A percentile compares a stretch with the other conserved stretches of the same genome.
Conservation (phyloP, 2,113 vertebrate species). For the Bos indicus region DNA sequence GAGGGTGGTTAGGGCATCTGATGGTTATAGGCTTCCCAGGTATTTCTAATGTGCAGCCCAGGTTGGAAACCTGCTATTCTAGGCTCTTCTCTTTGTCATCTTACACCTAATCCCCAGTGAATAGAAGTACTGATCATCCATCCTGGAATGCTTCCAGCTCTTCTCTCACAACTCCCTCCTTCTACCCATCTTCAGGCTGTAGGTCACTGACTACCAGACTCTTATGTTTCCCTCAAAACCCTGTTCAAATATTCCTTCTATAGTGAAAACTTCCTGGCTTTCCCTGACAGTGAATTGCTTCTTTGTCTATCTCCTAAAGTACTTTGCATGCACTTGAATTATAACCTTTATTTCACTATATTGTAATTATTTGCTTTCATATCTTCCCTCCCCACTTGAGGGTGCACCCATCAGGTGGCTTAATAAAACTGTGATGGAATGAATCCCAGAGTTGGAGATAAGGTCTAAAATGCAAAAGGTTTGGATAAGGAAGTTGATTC, state of each 20-base stretch:
- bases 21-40: background rate
- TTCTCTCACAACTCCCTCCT: background rate
- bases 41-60: background rate
- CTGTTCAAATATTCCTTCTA: background rate
- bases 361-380: background rate
- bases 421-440: background rate
- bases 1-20: background rate
- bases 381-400: background rate
- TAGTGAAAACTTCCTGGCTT: background rate
- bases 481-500: background rate
- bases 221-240: background rate
- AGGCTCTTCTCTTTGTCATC: background rate
- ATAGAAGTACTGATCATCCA: too few relatives aligned
- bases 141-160: background rate
- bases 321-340: background rate
- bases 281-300: background rate
- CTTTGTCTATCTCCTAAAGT: background rate
- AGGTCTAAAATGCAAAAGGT: background rate
- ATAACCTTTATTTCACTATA: background rate
- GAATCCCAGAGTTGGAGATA: background rate
- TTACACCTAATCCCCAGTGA: background rate
- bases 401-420: background rate
- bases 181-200: background rate
- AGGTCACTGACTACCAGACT: background rate
- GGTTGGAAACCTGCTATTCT: background rate